Conservation (phyloP, 92 coral and sea anemone species). For the Virgularia gustaviana region DNA sequence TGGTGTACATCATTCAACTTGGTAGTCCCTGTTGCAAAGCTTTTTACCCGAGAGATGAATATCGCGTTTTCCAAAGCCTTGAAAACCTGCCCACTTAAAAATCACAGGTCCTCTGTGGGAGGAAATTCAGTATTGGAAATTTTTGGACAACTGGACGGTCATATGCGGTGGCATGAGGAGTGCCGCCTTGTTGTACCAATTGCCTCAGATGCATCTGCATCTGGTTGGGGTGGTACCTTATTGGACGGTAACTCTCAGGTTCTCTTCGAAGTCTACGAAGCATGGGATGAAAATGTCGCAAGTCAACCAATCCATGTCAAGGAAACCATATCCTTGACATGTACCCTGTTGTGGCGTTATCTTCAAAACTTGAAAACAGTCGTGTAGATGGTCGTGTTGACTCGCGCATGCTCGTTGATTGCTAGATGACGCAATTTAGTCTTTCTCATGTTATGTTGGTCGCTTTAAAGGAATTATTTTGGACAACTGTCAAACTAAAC, state of each 20-base stretch:
- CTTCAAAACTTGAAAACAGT: background rate
- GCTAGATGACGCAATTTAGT: constrained; percentile 20
- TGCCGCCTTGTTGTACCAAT: constrained; percentile 5
- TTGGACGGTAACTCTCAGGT: too few relatives aligned
- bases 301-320: too few relatives aligned
- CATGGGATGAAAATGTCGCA: too few relatives aligned
- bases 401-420: background rate
- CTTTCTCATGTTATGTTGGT: constrained; percentile 12
- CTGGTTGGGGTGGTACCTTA: too few relatives aligned
- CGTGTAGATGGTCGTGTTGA: constrained; percentile 28
- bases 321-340: too few relatives aligned
- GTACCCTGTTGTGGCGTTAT: constrained; percentile 29
- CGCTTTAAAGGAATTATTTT: constrained; percentile 21
- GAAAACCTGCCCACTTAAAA: background rate
- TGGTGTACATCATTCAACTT: constrained; percentile 8
- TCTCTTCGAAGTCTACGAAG: too few relatives aligned
- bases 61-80: background rate
- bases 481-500: background rate
- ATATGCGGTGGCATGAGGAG: too few relatives aligned
- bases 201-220: background rate
- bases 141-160: background rate
- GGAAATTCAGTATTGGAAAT: constrained; percentile 10
- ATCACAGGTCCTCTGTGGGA: too few relatives aligned
- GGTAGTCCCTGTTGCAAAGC: constrained; percentile 28
- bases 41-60: constrained; percentile 22